Percentiles rank a stretch among this genome's conserved stretches.
These are phyloP conservation scores for Otis tarda DNA, from an alignment of 2,113 vertebrate genomes.

Conservation along the genomic window DNA sequence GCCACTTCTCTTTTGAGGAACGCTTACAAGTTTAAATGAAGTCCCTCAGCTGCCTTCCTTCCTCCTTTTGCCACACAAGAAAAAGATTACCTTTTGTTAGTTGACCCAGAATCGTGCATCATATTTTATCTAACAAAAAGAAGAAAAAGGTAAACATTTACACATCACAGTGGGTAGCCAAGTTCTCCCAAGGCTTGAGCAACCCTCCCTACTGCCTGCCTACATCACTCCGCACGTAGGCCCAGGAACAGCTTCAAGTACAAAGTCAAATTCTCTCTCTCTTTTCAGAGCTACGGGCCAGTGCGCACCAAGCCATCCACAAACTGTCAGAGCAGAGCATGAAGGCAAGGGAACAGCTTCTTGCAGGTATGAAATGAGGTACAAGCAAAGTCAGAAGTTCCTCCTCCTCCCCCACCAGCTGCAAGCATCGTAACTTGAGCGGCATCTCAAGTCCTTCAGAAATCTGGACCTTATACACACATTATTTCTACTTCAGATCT, in stretches of 20 bases:
- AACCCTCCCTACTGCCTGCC: not conserved
- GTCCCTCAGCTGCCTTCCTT: not conserved
- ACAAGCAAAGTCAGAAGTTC: not conserved
- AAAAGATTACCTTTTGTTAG: not conserved
- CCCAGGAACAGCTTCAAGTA: not conserved
- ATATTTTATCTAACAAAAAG: not conserved
- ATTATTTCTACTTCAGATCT: not conserved
- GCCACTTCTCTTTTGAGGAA: not conserved
- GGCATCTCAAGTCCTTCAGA: not conserved
- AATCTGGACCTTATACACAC: not conserved
- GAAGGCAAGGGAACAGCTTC: not conserved
- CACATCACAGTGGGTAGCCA: not conserved
- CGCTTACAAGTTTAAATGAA: not conserved
- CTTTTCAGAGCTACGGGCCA: not conserved
- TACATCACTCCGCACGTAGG: not conserved
- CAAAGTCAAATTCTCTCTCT: not conserved
- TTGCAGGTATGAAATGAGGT: not conserved
- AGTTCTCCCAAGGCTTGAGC: not conserved
- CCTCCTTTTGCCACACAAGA: not conserved
- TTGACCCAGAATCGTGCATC: not conserved
- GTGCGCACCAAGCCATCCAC: not conserved
- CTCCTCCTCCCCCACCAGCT: not conserved
- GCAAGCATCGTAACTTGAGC: not conserved
- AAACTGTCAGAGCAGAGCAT: accelerated
- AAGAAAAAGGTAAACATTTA: not conserved